Percentiles rank a stretch among this genome's conserved stretches.
Conservation (phyloP, 2,888 invertebrate species). For the Lochmaea capreae region DNA sequence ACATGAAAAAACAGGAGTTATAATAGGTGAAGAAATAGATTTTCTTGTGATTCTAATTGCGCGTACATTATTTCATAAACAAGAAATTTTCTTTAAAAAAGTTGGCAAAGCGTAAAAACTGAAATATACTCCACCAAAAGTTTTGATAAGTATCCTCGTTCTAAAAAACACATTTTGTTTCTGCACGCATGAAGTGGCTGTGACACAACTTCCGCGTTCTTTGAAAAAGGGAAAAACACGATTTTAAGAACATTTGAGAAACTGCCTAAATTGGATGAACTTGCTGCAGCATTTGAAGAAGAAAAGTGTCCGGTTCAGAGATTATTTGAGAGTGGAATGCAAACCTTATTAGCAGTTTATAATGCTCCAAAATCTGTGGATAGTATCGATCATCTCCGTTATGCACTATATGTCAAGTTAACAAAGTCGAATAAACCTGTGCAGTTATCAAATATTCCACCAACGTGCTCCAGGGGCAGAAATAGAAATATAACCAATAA, state of each 20-base stretch:
- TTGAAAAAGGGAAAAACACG: constrained; percentile 22
- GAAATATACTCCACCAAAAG: background rate
- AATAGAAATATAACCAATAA: too few species aligned
- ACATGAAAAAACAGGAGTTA: too few species aligned
- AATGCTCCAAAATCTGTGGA: constrained; percentile 6
- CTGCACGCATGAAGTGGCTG: constrained; percentile 34
- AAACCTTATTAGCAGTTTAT: background rate
- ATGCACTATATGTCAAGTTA: background rate
- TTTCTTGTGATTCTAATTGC: too few species aligned
- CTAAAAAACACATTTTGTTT: constrained; percentile 33
- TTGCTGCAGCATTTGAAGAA: too few species aligned
- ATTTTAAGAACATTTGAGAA: too few species aligned
- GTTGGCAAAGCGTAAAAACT: background rate
- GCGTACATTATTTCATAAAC: background rate
- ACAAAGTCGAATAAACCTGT: constrained; percentile 10
- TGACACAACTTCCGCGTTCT: constrained; percentile 30
- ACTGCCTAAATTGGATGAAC: too few species aligned
- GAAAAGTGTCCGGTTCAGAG: too few species aligned
- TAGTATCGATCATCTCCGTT: constrained; percentile 9
- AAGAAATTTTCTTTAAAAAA: constrained; percentile 11
- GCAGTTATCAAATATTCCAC: constrained; percentile 9
- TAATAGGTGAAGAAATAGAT: too few species aligned
- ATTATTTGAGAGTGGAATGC: too few species aligned
- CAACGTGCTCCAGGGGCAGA: constrained; percentile 2
- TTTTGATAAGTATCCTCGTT: background rate